These are phyloP conservation scores for Mormyrus proboscirostris DNA, from an alignment of 2,797 vertebrate species.

Conservation along the genomic window DNA sequence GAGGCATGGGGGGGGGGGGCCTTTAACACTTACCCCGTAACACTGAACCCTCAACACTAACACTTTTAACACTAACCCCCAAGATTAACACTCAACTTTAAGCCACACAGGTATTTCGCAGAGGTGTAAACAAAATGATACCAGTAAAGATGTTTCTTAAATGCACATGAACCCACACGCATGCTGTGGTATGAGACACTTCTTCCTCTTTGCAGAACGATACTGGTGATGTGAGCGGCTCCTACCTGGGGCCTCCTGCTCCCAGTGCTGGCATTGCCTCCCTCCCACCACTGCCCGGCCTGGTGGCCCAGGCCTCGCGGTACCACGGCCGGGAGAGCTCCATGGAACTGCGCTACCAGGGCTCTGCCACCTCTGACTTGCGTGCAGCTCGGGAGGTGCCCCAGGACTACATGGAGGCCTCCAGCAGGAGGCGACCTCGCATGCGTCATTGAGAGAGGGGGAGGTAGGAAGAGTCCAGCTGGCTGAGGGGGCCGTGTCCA, in stretches of 20 bases:
- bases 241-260: conserved; percentile 69
- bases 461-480: neutral
- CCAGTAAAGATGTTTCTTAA: neutral
- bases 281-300: conserved; percentile 54
- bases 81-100: neutral
- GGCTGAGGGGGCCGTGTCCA: conserved; percentile 40
- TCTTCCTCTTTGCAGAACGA: conserved; percentile 54
- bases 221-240: conserved; percentile 75
- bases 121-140: neutral
- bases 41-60: neutral
- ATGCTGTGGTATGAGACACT: neutral
- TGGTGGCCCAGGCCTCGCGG: conserved; percentile 63
- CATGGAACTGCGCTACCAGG: conserved; percentile 83
- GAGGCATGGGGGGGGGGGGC: neutral
- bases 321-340: conserved; percentile 78
- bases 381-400: conserved; percentile 81
- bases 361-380: conserved; percentile 78
- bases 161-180: neutral
- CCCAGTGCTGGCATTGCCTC: conserved; percentile 41
- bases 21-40: neutral
- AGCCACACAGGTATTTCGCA: neutral
- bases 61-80: neutral
- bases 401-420: conserved; percentile 77
- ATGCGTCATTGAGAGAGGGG: neutral
- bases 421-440: conserved; percentile 73